Evolutionary conservation across 2,113 vertebrate species (phyloP), one percentile per base, ranked within the genome.

Genomic region (Amblyopsis rosae): DNA sequence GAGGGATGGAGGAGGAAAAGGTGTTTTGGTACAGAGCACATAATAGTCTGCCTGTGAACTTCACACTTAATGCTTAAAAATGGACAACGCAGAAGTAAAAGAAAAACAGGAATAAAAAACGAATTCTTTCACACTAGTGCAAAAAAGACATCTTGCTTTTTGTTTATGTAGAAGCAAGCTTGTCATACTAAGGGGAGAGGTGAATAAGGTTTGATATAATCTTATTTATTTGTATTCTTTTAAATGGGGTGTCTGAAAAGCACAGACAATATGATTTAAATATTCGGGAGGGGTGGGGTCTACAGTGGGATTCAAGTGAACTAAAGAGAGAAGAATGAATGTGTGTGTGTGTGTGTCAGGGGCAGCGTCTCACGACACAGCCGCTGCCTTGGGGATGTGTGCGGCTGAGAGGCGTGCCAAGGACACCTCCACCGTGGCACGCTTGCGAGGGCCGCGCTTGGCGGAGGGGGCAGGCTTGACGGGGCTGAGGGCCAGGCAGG

Each of bases 101-200:
- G 93, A 94, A 96, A 95, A 95, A 90, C 93, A 80, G 66, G 63
- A 77, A 82, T 72, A 87, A 55, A 71, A 92, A 95, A 94, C 89
- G 93, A 95, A 95, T 94, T 95, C 93, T 96, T 96, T 94, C 96
- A 95, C 96, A 94, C 97, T 99, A 99, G 97, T 99, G 97, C 97
- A 99, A 99, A 93, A 91, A 92, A 96, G 96, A 98, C 96, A 97
- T 95, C 96, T 95, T 95, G 94, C 92, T 95, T 94, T 75, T 75
- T 51, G 59, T 77, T 81, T 78, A 70, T 70, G 53, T 93, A 93
- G 89, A 84, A 81, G 86, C 86, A 84, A 89, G 85, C 93, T 93
- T 94, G 96, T 95, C 95, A 92, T 95, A 93, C 94, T 96, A 96
- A 85, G 93, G 94, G 81, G 79, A 81, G 76, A 73, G 73, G 83